Conservation (phyloP, 2,888 invertebrate species). For the Metellina segmentata region DNA sequence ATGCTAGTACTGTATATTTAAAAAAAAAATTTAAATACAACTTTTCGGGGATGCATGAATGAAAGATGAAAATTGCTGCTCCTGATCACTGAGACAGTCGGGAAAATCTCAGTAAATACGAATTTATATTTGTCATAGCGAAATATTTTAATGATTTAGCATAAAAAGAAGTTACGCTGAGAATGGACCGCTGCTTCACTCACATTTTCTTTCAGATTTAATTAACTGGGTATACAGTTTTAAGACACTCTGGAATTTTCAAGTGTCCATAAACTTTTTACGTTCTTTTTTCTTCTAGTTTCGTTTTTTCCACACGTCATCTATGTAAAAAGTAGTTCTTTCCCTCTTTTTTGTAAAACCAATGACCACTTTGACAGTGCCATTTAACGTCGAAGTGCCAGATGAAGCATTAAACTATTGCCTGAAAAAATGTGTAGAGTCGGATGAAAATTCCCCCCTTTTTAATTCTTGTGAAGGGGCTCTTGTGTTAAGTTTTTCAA, state of each 20-base stretch:
- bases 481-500: too few relatives aligned
- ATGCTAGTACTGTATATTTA: too few relatives aligned
- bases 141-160: too few relatives aligned
- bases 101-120: too few relatives aligned
- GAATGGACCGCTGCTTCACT: too few relatives aligned
- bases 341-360: not conserved
- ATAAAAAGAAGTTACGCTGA: too few relatives aligned
- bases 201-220: slow-evolving; percentile 1
- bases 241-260: not conserved
- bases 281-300: not conserved
- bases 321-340: not conserved
- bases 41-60: too few relatives aligned
- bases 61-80: too few relatives aligned
- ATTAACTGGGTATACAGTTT: slow-evolving; percentile 2
- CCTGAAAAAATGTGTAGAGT: not conserved
- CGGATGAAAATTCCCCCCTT: not conserved
- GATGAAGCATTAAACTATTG: not conserved
- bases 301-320: not conserved
- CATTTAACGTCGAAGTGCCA: not conserved
- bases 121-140: too few relatives aligned
- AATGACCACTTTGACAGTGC: not conserved
- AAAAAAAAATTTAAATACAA: too few relatives aligned
- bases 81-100: too few relatives aligned
- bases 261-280: not conserved
- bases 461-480: not conserved